These are phyloP conservation scores for Lagopus leucura DNA, from an alignment of 2,113 vertebrate species.

Conservation along the genomic window DNA sequence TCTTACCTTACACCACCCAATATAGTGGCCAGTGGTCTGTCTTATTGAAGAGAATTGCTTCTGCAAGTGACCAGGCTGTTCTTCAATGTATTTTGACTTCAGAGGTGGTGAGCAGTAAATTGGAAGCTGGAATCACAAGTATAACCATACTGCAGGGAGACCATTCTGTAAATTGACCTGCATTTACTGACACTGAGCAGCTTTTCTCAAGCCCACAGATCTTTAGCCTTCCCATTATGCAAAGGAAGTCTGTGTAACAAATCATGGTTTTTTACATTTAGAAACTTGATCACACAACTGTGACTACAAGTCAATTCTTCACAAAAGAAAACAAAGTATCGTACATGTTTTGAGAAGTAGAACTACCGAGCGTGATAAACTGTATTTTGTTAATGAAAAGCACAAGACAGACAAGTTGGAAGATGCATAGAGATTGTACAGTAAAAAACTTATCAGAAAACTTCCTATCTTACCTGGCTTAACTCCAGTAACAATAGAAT, in stretches of 20 bases:
- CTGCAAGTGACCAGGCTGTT: constrained; percentile 82
- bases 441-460: neutral
- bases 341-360: neutral
- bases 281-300: neutral
- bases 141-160: neutral
- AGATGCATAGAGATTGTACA: neutral
- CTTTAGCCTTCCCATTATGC: rapidly evolving
- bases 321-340: neutral
- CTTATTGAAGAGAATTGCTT: constrained; percentile 73
- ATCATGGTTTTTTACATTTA: rapidly evolving
- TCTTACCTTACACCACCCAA: constrained; percentile 83
- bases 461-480: neutral
- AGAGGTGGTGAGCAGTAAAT: constrained; percentile 79
- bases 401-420: neutral
- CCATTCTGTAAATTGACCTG: rapidly evolving
- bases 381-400: neutral
- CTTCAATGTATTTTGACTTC: constrained; percentile 74
- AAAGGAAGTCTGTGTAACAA: rapidly evolving
- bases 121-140: constrained; percentile 79
- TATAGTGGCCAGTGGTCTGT: constrained; percentile 48
- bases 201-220: neutral
- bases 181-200: rapidly evolving
- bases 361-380: neutral
- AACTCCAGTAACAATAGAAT: neutral
- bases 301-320: neutral